A percentile compares a stretch with the other conserved stretches of the same genome.
Conservation (phyloP, 2,888 invertebrate genomes). For the Megaustenia siamemsis region DNA sequence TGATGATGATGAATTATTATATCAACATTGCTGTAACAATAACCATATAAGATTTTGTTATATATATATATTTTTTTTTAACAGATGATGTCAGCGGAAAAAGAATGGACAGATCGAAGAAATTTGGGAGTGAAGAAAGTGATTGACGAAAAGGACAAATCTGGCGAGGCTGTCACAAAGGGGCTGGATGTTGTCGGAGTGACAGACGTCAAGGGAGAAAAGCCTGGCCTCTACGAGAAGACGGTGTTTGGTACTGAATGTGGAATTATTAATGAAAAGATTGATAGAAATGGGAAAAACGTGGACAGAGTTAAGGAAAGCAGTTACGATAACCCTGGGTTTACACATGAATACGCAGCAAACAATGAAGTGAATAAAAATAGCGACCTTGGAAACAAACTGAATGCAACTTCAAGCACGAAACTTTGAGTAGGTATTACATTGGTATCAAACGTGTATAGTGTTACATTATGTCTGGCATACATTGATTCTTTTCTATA, state of each 20-base stretch:
- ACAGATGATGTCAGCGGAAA: conserved; percentile 26
- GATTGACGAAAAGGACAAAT: not conserved
- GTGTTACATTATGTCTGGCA: too few relatives aligned
- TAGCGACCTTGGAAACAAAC: not conserved
- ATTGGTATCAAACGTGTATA: not conserved
- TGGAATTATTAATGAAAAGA: not conserved
- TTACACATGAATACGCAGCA: not conserved
- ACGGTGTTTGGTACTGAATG: not conserved
- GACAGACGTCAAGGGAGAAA: not conserved
- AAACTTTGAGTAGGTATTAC: not conserved
- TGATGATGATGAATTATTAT: not conserved
- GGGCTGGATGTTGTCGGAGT: not conserved
- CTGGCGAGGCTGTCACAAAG: too few relatives aligned
- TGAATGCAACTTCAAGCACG: not conserved
- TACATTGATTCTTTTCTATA: too few relatives aligned
- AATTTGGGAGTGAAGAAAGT: not conserved
- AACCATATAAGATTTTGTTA: too few relatives aligned
- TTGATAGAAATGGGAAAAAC: not conserved
- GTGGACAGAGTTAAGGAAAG: not conserved
- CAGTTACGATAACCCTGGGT: not conserved
- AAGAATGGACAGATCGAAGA: conserved; percentile 29
- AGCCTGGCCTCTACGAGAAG: too few relatives aligned
- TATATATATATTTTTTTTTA: not conserved
- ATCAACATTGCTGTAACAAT: not conserved
- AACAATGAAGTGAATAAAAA: not conserved